Percentiles rank a stretch among this genome's conserved stretches.
These are phyloP conservation scores for Nomada flava DNA, from an alignment of 2,888 invertebrate species.

Conservation along the genomic window DNA sequence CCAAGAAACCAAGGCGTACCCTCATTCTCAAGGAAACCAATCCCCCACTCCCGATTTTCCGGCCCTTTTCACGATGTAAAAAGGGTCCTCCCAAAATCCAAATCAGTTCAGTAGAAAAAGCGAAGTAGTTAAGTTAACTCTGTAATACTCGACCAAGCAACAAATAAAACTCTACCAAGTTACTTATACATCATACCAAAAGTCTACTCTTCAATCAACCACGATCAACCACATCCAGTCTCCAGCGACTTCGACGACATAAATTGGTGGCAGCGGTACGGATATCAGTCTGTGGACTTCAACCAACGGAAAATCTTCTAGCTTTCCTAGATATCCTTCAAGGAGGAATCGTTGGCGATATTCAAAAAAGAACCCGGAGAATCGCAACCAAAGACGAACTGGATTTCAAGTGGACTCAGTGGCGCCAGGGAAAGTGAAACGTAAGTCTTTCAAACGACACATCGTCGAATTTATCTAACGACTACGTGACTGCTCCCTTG, in stretches of 20 bases:
- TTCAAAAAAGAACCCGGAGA: slow-evolving; percentile 28
- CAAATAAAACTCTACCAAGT: too few relatives aligned
- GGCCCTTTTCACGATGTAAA: too few relatives aligned
- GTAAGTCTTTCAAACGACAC: slow-evolving; percentile 29
- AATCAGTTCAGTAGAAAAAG: too few relatives aligned
- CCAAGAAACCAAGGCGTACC: too few relatives aligned
- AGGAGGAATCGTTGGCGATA: slow-evolving; percentile 24
- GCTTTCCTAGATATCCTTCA: slow-evolving; percentile 26
- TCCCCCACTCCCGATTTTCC: too few relatives aligned
- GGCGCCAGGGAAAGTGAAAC: slow-evolving; percentile 19
- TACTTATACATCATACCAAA: too few relatives aligned
- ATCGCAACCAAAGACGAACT: slow-evolving; percentile 8
- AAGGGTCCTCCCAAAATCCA: too few relatives aligned
- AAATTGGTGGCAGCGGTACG: slow-evolving; percentile 19
- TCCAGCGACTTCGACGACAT: slow-evolving; percentile 19
- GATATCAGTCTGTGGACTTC: slow-evolving; percentile 3
- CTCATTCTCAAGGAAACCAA: too few relatives aligned
- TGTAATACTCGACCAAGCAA: too few relatives aligned
- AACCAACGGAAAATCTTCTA: slow-evolving; percentile 30
- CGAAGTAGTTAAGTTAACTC: too few relatives aligned
- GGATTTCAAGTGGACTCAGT: slow-evolving; percentile 30
- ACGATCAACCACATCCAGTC: too few relatives aligned
- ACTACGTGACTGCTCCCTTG: slow-evolving; percentile 31
- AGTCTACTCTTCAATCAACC: too few relatives aligned
- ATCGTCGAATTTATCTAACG: not conserved